These are phyloP conservation scores for Tribolium freemani DNA, from an alignment of 2,888 invertebrate species.

Conservation along the genomic window DNA sequence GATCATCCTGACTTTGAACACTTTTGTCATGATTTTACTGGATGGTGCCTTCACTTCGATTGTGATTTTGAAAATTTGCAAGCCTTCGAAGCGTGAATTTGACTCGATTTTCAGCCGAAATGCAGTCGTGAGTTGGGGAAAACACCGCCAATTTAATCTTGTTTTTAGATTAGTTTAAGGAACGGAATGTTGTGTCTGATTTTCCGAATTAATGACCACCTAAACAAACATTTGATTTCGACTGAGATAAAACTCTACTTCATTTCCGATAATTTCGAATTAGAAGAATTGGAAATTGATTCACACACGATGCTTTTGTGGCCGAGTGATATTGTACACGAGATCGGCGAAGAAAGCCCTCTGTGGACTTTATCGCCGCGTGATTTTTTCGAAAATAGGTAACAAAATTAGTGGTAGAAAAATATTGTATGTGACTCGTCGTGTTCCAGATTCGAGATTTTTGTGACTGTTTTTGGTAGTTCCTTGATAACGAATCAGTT, in stretches of 20 bases:
- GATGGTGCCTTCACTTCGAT: constrained; percentile 64
- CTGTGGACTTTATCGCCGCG: constrained; percentile 81
- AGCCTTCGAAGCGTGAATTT: constrained; percentile 67
- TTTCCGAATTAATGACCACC: constrained; percentile 83
- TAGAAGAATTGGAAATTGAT: constrained; percentile 74
- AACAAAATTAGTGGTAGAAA: background rate
- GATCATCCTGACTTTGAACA: constrained; percentile 47
- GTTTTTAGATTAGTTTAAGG: no score
- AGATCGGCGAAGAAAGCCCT: constrained; percentile 82
- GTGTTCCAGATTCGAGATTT: constrained; percentile 79
- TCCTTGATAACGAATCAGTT: constrained; percentile 81
- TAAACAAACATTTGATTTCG: constrained; percentile 65
- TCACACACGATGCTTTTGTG: constrained; percentile 78
- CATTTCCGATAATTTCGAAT: constrained; percentile 74
- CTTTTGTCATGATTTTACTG: constrained; percentile 44
- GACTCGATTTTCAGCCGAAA: constrained; percentile 77
- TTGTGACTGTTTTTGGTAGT: constrained; percentile 84
- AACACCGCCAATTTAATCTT: no score
- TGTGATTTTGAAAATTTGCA: constrained; percentile 76
- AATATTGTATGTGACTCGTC: no score
- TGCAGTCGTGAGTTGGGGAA: constrained; percentile 75
- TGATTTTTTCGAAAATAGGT: constrained; percentile 77
- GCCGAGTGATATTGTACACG: constrained; percentile 87
- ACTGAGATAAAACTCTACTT: constrained; percentile 16
- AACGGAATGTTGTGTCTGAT: constrained; percentile 78